A percentile compares a stretch with the other conserved stretches of the same genome.
Conservation (phyloP, 2,888 invertebrate species). For the Dicycla oo region DNA sequence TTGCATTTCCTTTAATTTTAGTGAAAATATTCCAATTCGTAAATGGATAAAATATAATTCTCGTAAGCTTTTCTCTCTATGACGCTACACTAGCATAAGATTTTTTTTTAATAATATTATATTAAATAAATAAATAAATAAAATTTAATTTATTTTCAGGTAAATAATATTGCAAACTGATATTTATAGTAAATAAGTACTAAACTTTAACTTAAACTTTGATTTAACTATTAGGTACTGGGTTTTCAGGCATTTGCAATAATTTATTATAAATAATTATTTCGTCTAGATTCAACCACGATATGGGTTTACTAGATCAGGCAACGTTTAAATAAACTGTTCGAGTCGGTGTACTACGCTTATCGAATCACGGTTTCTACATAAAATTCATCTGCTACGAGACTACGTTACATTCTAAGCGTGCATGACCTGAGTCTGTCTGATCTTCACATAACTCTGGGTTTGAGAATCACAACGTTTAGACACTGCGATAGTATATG, state of each 20-base stretch:
- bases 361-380: constrained; percentile 38
- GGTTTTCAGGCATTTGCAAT: neutral
- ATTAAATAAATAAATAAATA: too few species aligned
- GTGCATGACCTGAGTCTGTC: constrained; percentile 19
- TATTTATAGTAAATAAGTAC: neutral
- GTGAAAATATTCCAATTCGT: constrained; percentile 58
- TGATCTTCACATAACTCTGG: constrained; percentile 7
- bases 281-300: neutral
- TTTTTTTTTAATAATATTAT: too few species aligned
- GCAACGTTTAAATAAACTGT: constrained; percentile 15
- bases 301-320: neutral
- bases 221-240: neutral
- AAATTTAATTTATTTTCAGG: too few species aligned
- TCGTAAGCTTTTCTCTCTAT: neutral
- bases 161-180: neutral
- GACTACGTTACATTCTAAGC: neutral
- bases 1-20: constrained; percentile 73
- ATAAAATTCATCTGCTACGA: constrained; percentile 35
- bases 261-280: neutral
- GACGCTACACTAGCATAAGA: too few species aligned
- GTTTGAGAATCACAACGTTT: neutral
- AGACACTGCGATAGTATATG: neutral
- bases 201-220: neutral
- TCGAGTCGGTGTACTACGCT: constrained; percentile 7
- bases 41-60: constrained; percentile 38